These are phyloP conservation scores for Coremacera marginata DNA, from an alignment of 2,888 invertebrate species.

Conservation along the genomic window DNA sequence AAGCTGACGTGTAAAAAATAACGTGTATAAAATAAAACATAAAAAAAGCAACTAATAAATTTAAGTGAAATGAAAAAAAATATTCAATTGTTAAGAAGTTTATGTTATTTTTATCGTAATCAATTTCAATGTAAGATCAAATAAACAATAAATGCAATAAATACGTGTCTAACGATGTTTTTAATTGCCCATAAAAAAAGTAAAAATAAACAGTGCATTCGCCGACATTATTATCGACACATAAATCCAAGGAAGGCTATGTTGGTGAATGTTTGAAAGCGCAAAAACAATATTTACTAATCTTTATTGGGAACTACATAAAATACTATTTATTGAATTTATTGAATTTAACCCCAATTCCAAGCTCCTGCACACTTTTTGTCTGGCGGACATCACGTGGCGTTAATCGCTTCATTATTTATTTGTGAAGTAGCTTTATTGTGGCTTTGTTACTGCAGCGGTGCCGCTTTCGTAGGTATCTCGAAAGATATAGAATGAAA, in stretches of 20 bases:
- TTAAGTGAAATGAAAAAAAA: neutral
- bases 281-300: neutral
- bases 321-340: neutral
- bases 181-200: slow-evolving; percentile 60
- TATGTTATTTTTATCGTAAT: neutral
- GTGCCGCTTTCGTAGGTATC: neutral
- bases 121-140: slow-evolving; percentile 13
- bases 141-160: slow-evolving; percentile 53
- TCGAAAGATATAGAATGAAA: neutral
- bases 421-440: neutral
- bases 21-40: too few species aligned
- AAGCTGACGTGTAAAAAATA: too few species aligned
- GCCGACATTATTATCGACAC: neutral
- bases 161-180: slow-evolving; percentile 63
- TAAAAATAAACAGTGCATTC: slow-evolving; percentile 50
- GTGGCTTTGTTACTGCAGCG: neutral
- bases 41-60: too few species aligned
- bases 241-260: neutral
- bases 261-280: neutral
- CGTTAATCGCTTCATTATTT: slow-evolving; percentile 7
- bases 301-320: neutral
- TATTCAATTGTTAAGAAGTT: too few species aligned
- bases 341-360: neutral
- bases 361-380: neutral
- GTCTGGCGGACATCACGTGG: neutral